Percentiles rank a stretch among this genome's conserved stretches.
phyloP scores from a whole-genome alignment of 1,140 invertebrate species.

The Dendrolimus kikuchii region DNA sequence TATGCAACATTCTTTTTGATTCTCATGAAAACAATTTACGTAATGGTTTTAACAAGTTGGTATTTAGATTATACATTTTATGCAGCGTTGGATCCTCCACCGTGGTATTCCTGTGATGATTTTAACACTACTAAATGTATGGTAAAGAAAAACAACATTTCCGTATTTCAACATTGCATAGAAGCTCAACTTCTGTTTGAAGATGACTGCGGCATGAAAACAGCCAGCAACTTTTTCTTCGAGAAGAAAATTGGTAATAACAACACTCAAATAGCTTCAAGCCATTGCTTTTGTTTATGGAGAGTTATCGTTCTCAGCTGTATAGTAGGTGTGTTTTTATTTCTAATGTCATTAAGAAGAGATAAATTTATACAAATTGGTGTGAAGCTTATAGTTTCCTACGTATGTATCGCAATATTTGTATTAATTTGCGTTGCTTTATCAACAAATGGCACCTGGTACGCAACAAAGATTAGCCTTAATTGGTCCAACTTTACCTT shows the following conservation, averaged over 20 bases:
- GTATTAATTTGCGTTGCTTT: conserved; percentile 44
- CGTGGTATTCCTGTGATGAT: conserved; percentile 50
- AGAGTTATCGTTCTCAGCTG: conserved; percentile 30
- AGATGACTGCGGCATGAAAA: conserved; percentile 51
- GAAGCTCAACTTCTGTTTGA: conserved; percentile 43
- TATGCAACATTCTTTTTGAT: conserved; percentile 40
- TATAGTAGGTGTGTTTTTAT: conserved; percentile 21
- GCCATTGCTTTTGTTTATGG: conserved; percentile 31
- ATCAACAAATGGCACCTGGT: conserved; percentile 50
- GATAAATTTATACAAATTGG: conserved; percentile 36
- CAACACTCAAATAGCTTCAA: conserved; percentile 23
- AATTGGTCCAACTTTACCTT: conserved; percentile 29
- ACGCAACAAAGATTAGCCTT: conserved; percentile 31
- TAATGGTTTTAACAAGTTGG: conserved; percentile 46
- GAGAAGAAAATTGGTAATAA: conserved; percentile 43
- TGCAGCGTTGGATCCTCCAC: conserved; percentile 38
- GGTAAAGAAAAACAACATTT: conserved; percentile 46
- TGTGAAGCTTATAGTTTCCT: conserved; percentile 28
- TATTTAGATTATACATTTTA: conserved; percentile 54
- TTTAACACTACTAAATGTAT: conserved; percentile 41
- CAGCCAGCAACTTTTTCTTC: conserved; percentile 48
- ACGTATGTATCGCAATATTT: conserved; percentile 35
- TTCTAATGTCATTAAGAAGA: conserved; percentile 41
- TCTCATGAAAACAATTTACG: conserved; percentile 37
- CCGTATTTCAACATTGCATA: conserved; percentile 53